phyloP scores from a whole-genome alignment of 2,797 vertebrate genomes.

The Gymnothorax javanicus region DNA sequence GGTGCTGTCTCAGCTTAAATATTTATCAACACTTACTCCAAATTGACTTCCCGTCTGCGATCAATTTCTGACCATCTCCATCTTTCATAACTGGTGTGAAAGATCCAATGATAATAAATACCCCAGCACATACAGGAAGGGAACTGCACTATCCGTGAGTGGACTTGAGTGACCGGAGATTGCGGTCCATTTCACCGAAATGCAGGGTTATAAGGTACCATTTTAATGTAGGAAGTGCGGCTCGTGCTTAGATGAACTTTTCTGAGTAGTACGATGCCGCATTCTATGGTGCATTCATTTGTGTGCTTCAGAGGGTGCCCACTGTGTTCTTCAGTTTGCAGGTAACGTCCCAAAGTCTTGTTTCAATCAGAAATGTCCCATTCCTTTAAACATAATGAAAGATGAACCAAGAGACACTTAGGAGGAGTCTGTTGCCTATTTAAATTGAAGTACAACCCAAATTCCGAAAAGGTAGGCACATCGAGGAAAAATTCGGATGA shows the following conservation, averaged over 20 bases:
- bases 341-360: background rate
- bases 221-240: background rate
- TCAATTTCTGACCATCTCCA: background rate
- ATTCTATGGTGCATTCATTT: background rate
- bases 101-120: slow-evolving; percentile 15
- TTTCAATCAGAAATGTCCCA: background rate
- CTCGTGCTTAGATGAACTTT: background rate
- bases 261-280: background rate
- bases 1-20: slow-evolving; percentile 17
- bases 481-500: no score
- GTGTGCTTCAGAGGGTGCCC: background rate
- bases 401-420: background rate
- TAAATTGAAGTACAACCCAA: no score
- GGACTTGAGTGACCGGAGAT: background rate
- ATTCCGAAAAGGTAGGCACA: no score
- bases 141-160: background rate
- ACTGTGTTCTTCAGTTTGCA: background rate
- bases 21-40: slow-evolving; percentile 7
- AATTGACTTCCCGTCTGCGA: background rate
- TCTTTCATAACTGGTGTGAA: background rate
- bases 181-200: background rate
- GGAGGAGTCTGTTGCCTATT: background rate
- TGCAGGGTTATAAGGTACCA: background rate
- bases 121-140: background rate
- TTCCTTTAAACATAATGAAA: background rate